These are phyloP conservation scores for Frankliniella intonsa DNA, from an alignment of 2,888 invertebrate genomes.

Conservation along the genomic window DNA sequence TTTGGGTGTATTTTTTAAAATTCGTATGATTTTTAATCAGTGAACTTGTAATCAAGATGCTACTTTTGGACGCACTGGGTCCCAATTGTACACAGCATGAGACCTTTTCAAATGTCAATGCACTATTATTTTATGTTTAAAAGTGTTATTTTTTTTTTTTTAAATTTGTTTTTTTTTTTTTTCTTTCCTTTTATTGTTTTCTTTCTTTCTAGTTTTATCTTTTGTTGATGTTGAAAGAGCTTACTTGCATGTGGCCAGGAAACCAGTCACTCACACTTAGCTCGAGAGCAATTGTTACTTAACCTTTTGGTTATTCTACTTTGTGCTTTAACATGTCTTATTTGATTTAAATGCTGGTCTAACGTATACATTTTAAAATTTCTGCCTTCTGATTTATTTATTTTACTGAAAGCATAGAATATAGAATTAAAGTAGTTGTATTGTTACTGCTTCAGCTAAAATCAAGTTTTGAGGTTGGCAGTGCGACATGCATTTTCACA, in stretches of 20 bases:
- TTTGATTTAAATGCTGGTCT: not conserved
- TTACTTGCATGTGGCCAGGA: no score
- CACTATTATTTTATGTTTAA: not conserved
- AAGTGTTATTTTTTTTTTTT: not conserved
- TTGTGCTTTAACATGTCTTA: not conserved
- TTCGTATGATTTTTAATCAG: no score
- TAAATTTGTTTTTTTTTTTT: conserved; percentile 29
- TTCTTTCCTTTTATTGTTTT: conserved; percentile 31
- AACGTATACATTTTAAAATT: not conserved
- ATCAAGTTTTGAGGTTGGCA: no score
- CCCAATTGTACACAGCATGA: not conserved
- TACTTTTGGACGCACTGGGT: conserved; percentile 31
- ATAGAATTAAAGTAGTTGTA: not conserved
- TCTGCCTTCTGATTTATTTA: not conserved
- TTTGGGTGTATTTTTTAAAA: no score
- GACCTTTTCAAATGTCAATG: not conserved
- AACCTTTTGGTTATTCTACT: no score
- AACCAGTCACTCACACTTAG: no score
- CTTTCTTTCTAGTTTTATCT: not conserved
- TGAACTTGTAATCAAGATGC: no score
- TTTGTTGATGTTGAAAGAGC: no score
- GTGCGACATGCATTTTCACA: no score
- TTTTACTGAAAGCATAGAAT: not conserved
- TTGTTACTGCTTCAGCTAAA: not conserved
- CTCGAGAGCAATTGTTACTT: no score